Evolutionary conservation across 2,888 invertebrate species (phyloP).

Genomic region (Eurytoma adleriae): DNA sequence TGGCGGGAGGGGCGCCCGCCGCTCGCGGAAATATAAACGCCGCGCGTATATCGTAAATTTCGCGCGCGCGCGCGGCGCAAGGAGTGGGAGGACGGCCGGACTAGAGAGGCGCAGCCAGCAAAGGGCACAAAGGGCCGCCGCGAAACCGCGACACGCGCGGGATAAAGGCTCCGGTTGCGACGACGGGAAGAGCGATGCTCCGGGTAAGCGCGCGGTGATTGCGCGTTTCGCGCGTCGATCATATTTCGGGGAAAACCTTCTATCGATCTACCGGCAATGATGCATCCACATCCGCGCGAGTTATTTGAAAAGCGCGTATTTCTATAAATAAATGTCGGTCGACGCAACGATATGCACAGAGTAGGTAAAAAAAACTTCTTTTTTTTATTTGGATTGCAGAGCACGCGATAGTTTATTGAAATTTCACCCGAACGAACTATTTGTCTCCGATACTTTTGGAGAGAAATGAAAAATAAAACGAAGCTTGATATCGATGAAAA

Average conservation of each 20-base stretch:
- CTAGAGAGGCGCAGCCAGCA: neutral
- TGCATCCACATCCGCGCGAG: no score
- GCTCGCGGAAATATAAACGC: slow-evolving; percentile 68
- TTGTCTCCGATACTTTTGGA: no score
- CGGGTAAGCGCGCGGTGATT: neutral
- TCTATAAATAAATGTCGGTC: no score
- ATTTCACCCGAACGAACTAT: no score
- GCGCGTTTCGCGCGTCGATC: neutral
- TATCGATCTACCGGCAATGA: no score
- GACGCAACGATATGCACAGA: no score
- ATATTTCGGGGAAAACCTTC: neutral
- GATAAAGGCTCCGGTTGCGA: slow-evolving; percentile 3
- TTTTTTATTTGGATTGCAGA: no score
- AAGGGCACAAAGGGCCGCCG: slow-evolving; percentile 9
- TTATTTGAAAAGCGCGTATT: no score
- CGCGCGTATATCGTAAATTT: slow-evolving; percentile 68
- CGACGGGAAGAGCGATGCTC: neutral
- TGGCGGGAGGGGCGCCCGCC: slow-evolving; percentile 56
- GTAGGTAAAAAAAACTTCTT: no score
- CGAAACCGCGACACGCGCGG: neutral
- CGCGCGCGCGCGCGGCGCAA: slow-evolving; percentile 34
- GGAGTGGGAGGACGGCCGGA: neutral
- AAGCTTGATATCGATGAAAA: no score
- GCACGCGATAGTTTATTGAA: no score
- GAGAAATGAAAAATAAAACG: no score